Conservation (phyloP, 2,113 vertebrate genomes). For the Saguinus imperator region DNA sequence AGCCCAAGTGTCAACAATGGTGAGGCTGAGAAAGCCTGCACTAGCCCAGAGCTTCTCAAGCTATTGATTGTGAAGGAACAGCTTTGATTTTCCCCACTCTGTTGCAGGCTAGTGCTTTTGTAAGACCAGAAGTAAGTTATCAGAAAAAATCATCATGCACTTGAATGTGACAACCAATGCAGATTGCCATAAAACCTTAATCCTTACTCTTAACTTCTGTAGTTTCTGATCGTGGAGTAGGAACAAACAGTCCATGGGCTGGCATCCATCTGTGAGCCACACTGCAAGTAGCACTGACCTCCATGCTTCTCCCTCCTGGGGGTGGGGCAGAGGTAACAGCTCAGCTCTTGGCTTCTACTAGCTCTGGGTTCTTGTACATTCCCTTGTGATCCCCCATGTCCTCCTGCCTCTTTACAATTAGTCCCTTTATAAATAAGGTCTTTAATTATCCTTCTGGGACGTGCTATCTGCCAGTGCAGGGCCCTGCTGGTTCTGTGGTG, state of each 20-base stretch:
- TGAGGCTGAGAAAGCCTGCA: background rate
- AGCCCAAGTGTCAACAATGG: rapidly evolving
- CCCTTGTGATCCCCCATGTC: background rate
- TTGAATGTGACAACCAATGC: background rate
- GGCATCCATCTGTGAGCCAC: background rate
- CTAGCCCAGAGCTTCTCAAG: background rate
- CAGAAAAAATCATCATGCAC: background rate
- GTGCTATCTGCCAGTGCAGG: background rate
- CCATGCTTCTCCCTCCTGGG: background rate
- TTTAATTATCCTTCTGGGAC: background rate
- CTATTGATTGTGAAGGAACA: background rate
- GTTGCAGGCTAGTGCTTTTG: background rate
- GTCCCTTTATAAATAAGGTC: background rate
- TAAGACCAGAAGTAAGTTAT: background rate
- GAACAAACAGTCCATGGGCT: background rate
- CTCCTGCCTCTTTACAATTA: background rate
- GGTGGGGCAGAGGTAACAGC: background rate
- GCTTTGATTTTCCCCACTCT: background rate
- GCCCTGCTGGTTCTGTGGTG: background rate
- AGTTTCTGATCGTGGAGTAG: background rate
- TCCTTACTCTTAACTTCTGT: background rate
- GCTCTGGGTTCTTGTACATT: background rate
- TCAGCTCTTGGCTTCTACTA: background rate
- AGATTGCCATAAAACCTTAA: background rate
- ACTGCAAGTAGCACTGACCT: rapidly evolving